Evolutionary conservation across 2,888 invertebrate species (phyloP).

Genomic region (Thyatira batis): DNA sequence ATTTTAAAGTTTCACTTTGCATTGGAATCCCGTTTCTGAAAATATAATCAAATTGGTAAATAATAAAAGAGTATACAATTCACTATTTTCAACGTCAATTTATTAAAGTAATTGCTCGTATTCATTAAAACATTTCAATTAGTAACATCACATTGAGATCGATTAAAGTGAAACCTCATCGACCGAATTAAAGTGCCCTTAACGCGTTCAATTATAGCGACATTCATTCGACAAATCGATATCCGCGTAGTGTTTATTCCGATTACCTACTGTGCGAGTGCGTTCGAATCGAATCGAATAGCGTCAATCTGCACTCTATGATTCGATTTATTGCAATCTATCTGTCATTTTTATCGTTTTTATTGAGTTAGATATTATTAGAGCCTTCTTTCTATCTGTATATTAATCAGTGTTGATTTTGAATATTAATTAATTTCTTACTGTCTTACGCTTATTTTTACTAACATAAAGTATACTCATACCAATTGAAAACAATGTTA

Average conservation of each 20-base stretch:
- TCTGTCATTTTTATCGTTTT: neutral
- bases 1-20: no score
- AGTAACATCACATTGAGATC: slow-evolving; percentile 25
- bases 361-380: neutral
- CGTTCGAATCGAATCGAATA: slow-evolving; percentile 8
- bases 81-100: neutral
- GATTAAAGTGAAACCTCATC: slow-evolving; percentile 43
- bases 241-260: slow-evolving; percentile 35
- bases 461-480: no score
- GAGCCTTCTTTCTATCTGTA: no score
- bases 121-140: slow-evolving; percentile 11
- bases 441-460: no score
- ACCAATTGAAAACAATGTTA: no score
- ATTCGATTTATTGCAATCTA: slow-evolving; percentile 10
- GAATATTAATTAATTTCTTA: no score
- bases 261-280: slow-evolving; percentile 28
- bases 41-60: no score
- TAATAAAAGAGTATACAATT: neutral
- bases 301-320: neutral
- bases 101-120: neutral
- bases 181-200: slow-evolving; percentile 51
- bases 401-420: no score
- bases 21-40: no score
- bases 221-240: slow-evolving; percentile 49
- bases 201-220: slow-evolving; percentile 49